A percentile compares a stretch with the other conserved stretches of the same genome.
phyloP scores from a whole-genome alignment of 2,888 invertebrate species.

The Drosophila borealis region DNA sequence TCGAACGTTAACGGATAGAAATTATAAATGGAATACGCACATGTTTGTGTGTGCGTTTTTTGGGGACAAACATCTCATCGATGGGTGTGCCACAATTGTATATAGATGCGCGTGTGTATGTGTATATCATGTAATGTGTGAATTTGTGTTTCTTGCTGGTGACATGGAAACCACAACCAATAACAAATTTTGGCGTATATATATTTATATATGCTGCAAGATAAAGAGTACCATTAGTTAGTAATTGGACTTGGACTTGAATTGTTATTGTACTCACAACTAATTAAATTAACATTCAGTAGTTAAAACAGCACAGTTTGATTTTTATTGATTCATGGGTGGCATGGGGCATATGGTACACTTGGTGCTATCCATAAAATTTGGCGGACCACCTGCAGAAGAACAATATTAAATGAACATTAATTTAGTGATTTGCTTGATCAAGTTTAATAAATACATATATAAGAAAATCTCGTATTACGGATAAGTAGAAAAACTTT shows the following conservation, averaged over 20 bases:
- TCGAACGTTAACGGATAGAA: constrained; percentile 30
- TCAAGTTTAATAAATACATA: too few relatives aligned
- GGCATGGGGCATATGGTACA: constrained; percentile 83
- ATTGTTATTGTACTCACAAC: constrained; percentile 57
- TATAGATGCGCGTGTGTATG: constrained; percentile 14
- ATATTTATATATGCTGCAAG: constrained; percentile 74
- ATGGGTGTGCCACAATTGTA: constrained; percentile 15
- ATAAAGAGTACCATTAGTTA: not conserved
- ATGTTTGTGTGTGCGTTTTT: constrained; percentile 17
- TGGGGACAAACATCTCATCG: constrained; percentile 18
- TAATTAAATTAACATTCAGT: constrained; percentile 69
- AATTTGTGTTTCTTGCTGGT: constrained; percentile 40
- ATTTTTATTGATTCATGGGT: constrained; percentile 83
- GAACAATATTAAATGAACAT: constrained; percentile 3
- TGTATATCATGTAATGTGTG: constrained; percentile 16
- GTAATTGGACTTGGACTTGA: not conserved
- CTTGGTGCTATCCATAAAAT: constrained; percentile 80
- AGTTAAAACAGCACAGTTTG: constrained; percentile 72
- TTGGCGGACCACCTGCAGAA: constrained; percentile 72
- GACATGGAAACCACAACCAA: constrained; percentile 73
- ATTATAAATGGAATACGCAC: constrained; percentile 33
- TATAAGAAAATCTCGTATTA: too few relatives aligned
- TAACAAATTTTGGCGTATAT: constrained; percentile 81
- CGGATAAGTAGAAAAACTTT: too few relatives aligned
- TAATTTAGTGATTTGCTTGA: not conserved